Evolutionary conservation across 64 coral and sea anemone genomes (phyloP).

Genomic region (Actinia tenebrosa): DNA sequence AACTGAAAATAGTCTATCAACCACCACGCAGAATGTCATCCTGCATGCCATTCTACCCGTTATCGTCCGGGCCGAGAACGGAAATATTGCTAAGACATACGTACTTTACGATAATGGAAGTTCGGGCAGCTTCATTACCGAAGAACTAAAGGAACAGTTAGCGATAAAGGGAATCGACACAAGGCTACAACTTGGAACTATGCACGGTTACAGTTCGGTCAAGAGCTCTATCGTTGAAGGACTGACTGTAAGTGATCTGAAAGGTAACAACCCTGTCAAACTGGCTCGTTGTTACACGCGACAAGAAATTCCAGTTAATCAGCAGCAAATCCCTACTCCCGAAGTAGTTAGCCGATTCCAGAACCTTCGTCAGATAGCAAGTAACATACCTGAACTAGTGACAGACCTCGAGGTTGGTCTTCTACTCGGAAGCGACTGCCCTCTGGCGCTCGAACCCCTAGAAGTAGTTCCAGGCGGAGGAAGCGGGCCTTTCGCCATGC

Average conservation of each 20-base stretch:
- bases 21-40: neutral
- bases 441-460: too few species aligned
- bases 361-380: too few species aligned
- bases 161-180: constrained; percentile 32
- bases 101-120: constrained; percentile 68
- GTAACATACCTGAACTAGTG: too few species aligned
- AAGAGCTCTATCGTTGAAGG: constrained; percentile 35
- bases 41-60: constrained; percentile 61
- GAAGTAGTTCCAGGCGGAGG: too few species aligned
- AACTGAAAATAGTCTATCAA: neutral
- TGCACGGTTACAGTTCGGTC: constrained; percentile 45
- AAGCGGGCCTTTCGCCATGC: too few species aligned
- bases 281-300: constrained; percentile 41
- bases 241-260: constrained; percentile 45
- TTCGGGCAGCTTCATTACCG: constrained; percentile 58
- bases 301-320: constrained; percentile 45
- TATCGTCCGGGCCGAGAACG: constrained; percentile 30
- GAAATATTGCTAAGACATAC: constrained; percentile 34
- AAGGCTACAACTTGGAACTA: constrained; percentile 56
- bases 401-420: too few species aligned
- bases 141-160: constrained; percentile 39
- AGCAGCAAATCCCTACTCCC: constrained; percentile 59
- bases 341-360: constrained; percentile 13
- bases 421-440: too few species aligned
- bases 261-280: constrained; percentile 42